Conservation (phyloP, 2,797 vertebrate genomes). For the Pantherophis alleghaniensis region DNA sequence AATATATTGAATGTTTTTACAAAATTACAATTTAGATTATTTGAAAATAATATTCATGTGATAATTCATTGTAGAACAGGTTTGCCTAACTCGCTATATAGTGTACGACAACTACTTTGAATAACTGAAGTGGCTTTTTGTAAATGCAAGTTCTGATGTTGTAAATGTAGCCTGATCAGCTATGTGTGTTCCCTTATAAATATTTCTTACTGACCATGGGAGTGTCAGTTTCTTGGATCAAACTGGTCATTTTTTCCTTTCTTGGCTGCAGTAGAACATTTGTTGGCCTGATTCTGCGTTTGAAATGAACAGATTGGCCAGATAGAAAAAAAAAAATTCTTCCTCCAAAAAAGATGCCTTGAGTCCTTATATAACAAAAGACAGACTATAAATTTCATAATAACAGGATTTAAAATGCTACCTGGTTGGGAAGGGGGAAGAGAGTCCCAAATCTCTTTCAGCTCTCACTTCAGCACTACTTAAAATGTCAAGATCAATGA, state of each 20-base stretch:
- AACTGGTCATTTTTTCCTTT: not conserved
- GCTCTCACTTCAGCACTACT: not conserved
- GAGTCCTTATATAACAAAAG: not conserved
- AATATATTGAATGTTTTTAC: not conserved
- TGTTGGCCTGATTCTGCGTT: not conserved
- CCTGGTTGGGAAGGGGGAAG: not conserved
- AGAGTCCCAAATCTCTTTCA: not conserved
- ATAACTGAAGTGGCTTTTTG: not conserved
- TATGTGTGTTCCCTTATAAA: not conserved
- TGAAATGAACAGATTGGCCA: not conserved
- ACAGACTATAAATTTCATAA: not conserved
- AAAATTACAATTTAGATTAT: not conserved
- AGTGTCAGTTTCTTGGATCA: not conserved
- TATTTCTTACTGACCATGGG: not conserved
- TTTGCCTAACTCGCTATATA: not conserved
- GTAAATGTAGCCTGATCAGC: not conserved
- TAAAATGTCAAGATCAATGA: not conserved
- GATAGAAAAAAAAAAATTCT: not conserved
- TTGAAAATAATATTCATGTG: slow-evolving; percentile 4
- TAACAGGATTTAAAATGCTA: not conserved
- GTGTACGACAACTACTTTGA: not conserved
- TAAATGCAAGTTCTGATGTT: not conserved
- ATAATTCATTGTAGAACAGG: slow-evolving; percentile 30
- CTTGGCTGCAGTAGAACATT: not conserved
- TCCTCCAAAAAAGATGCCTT: not conserved